Base-by-base conservation (phyloP, 2,797 vertebrate genomes). In the Acipenser oxyrinchus region DNA sequence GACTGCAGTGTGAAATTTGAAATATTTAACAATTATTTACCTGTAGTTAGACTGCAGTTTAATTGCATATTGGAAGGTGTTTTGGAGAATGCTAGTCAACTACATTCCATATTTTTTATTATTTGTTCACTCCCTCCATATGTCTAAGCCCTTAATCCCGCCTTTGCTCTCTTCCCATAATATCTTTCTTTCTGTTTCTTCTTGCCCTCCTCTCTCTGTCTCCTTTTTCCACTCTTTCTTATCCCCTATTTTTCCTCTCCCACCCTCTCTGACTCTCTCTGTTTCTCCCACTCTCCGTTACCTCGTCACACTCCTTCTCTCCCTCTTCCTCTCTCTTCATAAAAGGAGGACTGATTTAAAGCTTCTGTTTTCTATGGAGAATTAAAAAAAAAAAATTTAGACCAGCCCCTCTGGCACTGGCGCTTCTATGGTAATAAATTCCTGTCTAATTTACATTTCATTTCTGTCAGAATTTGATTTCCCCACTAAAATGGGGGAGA, bases 361-460 rank as follows among this genome's bases (percentile, higher is more conserved):
- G 74, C 75, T 72, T 69, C 71, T 71, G 69, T 81, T 82, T 83
- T 86, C 79, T 79, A 78, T 75, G 69, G 57, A 72, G 76, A 70
- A 71, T 72, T 78, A 52, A 79, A 82, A 78, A 79, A 78, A 75
- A 74, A 49, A 84, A 87, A 86, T 83, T 84, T 87, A 77, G 83
- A 87, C 78, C 86, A 79, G 68, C 82, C 82, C 79, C 72, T 64
- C 77, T 83, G 83, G 82, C 75, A 75, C 70, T 75, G 80, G 77
- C 78, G 76, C 88, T 87, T 88, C 86, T 88, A 88, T 89, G 86
- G 82, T 86, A 88, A 90, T 89, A 83, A 84, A 81, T 75, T 79
- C 74, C 23, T 62, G 73, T 74, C 75, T 84, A 78, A 87, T 90
- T 90, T 88, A 84, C 87, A 89, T 90, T 83, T 86, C 82, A 86